Percentiles rank a stretch among this genome's conserved stretches.
Evolutionary conservation across 2,888 invertebrate species (phyloP).

Genomic region (Campoplex capitator): DNA sequence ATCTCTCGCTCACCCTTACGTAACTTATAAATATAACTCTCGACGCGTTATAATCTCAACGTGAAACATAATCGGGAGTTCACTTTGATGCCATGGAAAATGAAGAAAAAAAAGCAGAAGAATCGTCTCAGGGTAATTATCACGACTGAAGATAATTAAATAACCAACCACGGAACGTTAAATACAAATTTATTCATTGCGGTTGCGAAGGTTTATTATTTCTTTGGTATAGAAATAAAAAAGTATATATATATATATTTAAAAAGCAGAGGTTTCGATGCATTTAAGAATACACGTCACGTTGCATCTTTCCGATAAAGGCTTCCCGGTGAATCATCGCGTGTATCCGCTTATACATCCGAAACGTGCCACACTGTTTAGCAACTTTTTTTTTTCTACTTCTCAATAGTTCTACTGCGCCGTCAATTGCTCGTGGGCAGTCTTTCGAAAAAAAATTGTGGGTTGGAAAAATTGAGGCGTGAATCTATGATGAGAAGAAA

Average conservation of each 20-base stretch:
- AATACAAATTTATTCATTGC: conserved; percentile 24
- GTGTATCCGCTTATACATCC: conserved; percentile 59
- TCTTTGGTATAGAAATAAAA: background rate
- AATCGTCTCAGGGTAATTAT: conserved; percentile 1
- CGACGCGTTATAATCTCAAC: conserved; percentile 34
- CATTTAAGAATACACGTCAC: conserved; percentile 56
- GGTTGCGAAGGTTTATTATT: background rate
- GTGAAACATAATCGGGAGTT: conserved; percentile 33
- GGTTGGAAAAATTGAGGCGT: conserved; percentile 6
- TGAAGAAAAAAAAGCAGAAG: conserved; percentile 12
- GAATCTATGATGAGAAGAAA: background rate
- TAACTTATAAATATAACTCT: conserved; percentile 53
- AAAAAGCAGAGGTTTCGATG: conserved; percentile 9
- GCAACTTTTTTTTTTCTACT: conserved; percentile 17
- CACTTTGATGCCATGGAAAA: conserved; percentile 33
- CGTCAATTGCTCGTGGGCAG: background rate
- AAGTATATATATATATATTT: background rate
- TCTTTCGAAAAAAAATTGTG: conserved; percentile 14
- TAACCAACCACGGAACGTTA: background rate
- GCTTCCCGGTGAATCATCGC: conserved; percentile 50
- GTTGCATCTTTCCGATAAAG: conserved; percentile 51
- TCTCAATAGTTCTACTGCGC: background rate
- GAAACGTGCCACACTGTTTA: conserved; percentile 47
- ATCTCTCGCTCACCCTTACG: conserved; percentile 42
- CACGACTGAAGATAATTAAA: conserved; percentile 2